Base-by-base conservation (phyloP, 2,888 invertebrate genomes). In the Chrysolina oricalcia region DNA sequence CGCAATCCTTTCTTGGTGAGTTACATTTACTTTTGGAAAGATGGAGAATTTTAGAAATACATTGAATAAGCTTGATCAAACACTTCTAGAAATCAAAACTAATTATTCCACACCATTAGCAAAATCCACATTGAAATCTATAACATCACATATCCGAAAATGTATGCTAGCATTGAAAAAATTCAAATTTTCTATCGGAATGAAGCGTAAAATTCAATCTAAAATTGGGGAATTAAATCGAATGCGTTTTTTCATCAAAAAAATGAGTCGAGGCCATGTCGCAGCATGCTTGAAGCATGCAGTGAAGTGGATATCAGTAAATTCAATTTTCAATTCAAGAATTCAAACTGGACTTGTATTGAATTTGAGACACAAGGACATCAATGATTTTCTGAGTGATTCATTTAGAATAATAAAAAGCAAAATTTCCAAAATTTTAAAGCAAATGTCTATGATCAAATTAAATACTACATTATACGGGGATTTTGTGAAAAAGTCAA, bases 291-390 rank as follows among this genome's bases (percentile, higher is more conserved):
- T 15, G 23, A 56, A 19, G 19, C 19, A 21, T 21, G 10, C 53
- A 21, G 53, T 53, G 19, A 19, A 21, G 53, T 53, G 53, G 21
- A 21, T 53, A 9, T 53, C 53, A 15, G 15, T 56, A 15, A 56
- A 56, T 56, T 23, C 56, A 11, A 56, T 56, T 56, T 23, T 56
- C 13, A 13, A 41, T 70, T 56, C n/a, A n/a, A n/a, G n/a, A n/a
- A n/a, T n/a, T n/a, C 35, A 43, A 64, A 73, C 73, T 21, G 65
- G 73, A 21, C 23, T 56, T 10, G 41, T 70, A 13, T 69, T 73
- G 27, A 73, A 69, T 65, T 56, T 69, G 43, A 64, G 48, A 23
- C 73, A 69, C 53, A 73, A 70, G 21, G 41, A 70, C 48, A 53
- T 70, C 1, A 65, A 43, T 23, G 35, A 67, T 59, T 72, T 72